A percentile compares a stretch with the other conserved stretches of the same genome.
Conservation (phyloP, 2,113 vertebrate genomes). For the Centropus bengalensis region DNA sequence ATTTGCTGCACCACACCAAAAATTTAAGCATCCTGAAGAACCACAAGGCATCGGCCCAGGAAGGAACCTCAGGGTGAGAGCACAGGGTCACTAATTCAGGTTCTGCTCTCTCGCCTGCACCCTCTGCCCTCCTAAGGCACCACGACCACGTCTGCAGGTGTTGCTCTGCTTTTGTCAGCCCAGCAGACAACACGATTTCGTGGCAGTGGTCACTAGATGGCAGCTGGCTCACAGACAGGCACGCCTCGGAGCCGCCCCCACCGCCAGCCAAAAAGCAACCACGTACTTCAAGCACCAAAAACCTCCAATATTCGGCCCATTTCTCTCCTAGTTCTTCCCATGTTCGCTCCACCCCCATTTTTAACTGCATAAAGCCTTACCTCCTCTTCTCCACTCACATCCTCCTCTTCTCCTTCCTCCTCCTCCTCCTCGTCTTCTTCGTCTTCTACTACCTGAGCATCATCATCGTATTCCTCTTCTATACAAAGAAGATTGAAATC, state of each 20-base stretch:
- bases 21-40: background rate
- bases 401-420: constrained; percentile 92
- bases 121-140: background rate
- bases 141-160: rapidly evolving
- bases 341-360: background rate
- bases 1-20: background rate
- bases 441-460: constrained; percentile 88
- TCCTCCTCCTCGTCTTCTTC: constrained; percentile 91
- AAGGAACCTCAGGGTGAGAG: background rate
- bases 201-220: constrained; percentile 45
- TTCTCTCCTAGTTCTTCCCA: background rate
- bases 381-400: constrained; percentile 84
- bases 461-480: constrained; percentile 93
- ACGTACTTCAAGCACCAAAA: rapidly evolving
- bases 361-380: constrained; percentile 38
- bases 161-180: background rate
- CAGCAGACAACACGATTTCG: background rate
- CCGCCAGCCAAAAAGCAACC: background rate
- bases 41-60: background rate
- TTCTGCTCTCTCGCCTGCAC: rapidly evolving
- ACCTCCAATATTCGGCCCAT: background rate
- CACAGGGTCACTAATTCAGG: background rate
- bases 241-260: background rate
- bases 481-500: background rate
- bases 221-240: constrained; percentile 41